A percentile compares a stretch with the other conserved stretches of the same genome.
These are phyloP conservation scores for Calidris pugnax DNA, from an alignment of 2,113 vertebrate species.

Conservation along the genomic window DNA sequence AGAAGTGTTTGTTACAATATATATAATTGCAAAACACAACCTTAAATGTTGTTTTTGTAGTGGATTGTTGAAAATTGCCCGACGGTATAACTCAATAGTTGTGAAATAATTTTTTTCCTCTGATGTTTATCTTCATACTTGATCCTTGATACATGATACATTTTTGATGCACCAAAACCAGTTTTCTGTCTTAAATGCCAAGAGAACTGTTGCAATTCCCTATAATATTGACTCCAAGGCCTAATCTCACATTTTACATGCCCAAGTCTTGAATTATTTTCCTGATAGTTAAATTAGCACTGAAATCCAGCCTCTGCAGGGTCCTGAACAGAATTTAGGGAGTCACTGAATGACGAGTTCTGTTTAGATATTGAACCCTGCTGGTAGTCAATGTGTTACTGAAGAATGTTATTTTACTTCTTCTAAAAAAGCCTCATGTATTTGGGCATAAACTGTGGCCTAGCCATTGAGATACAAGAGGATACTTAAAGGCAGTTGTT, in stretches of 20 bases:
- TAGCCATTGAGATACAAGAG: neutral
- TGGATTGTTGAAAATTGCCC: neutral
- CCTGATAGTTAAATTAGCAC: neutral
- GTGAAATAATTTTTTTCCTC: neutral
- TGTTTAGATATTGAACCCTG: neutral
- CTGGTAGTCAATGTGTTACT: neutral
- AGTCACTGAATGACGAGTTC: neutral
- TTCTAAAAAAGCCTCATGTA: neutral
- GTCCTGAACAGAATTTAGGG: neutral
- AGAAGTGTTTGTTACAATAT: neutral
- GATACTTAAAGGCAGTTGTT: neutral
- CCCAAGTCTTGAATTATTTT: neutral
- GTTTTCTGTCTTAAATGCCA: neutral
- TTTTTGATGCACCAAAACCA: neutral
- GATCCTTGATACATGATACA: neutral
- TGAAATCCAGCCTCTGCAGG: neutral
- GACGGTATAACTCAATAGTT: neutral
- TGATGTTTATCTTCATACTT: neutral
- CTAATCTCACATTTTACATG: neutral
- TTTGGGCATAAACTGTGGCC: neutral
- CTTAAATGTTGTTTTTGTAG: neutral
- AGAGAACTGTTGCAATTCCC: neutral
- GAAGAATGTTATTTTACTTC: neutral
- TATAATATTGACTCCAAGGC: neutral
- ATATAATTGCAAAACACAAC: neutral